A percentile compares a stretch with the other conserved stretches of the same genome.
These are phyloP conservation scores for Eretmocerus hayati DNA, from an alignment of 2,888 invertebrate species.

Conservation along the genomic window DNA sequence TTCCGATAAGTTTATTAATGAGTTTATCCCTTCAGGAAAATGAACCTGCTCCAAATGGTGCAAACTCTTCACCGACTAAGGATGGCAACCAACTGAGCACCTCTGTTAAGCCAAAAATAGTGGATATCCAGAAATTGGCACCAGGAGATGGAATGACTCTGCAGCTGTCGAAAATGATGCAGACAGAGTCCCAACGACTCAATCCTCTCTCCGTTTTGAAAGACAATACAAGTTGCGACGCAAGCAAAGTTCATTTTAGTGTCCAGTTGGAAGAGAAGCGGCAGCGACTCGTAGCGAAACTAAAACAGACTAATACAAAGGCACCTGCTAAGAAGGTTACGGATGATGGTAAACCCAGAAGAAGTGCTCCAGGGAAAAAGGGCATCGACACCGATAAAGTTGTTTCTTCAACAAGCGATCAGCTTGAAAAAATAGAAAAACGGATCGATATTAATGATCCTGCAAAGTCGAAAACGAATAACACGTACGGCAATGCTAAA, in stretches of 20 bases:
- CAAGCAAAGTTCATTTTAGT: conserved; percentile 1
- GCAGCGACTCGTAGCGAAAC: conserved; percentile 30
- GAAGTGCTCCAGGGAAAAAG: conserved; percentile 1
- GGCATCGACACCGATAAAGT: neutral
- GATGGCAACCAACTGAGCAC: neutral
- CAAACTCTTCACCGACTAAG: neutral
- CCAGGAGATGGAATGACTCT: conserved; percentile 7
- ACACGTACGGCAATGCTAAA: too few relatives aligned
- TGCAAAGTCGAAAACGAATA: neutral
- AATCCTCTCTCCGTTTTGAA: too few relatives aligned
- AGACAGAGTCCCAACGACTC: too few relatives aligned
- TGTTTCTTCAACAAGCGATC: neutral
- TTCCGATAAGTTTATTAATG: too few relatives aligned
- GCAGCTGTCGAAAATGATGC: conserved; percentile 11
- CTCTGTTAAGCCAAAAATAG: conserved; percentile 27
- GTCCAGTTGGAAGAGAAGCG: conserved; percentile 36
- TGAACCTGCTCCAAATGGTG: too few relatives aligned
- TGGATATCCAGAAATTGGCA: conserved; percentile 18
- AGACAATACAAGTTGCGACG: neutral
- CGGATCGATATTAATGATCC: neutral
- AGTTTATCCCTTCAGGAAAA: too few relatives aligned
- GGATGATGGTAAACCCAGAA: neutral
- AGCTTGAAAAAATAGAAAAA: neutral
- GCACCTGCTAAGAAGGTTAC: neutral
- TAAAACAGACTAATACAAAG: conserved; percentile 5